Base-by-base conservation (phyloP, 2,888 invertebrate species). In the Sesamia inferens region DNA sequence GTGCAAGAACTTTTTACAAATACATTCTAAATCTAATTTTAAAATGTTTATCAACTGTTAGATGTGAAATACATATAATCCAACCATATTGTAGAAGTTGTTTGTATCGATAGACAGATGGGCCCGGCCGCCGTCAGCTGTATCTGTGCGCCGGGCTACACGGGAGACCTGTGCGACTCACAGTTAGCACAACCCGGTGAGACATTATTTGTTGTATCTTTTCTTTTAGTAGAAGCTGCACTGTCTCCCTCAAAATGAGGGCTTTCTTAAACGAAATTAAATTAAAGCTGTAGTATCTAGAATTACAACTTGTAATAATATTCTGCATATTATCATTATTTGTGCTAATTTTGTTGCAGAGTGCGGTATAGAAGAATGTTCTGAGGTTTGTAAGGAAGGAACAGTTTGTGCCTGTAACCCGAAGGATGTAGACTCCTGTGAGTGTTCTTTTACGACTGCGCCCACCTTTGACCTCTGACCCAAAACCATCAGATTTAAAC, bases 41-140 rank as follows among this genome's bases (percentile, higher is more conserved):
- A 2, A 31, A 31, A 31, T 31, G 31, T 31, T 1, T 31, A 31
- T 31, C 31, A 31, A 31, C 1, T 31, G 1, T 31, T 31, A 31
- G 31, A 31, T 31, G 31, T 31, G 3, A 31, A 31, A 31, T 31
- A n/a, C n/a, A n/a, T n/a, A 31, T 31, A 31, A 31, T 31, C 31
- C 16, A 31, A 58, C 11, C 10, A 5, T 44, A 14, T 42, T n/a
- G 13, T 47, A 57, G 47, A 22, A 71, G 68, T 70, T 72, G 59
- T 58, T 65, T 86, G 68, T 87, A 57, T 83, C 67, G 58, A 80
- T 96, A 98, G 98, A 90, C 98, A 98, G 94, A 97, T 98, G 92
- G 98, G 98, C 8, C 97, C 97, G 22, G 97, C 97, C 73, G 97
- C 97, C 42, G 97, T 98, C 81, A 97, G 97, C 89, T 98, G 98